A percentile compares a stretch with the other conserved stretches of the same genome.
phyloP scores from a whole-genome alignment of 2,113 vertebrate genomes.

The Channa maculata region DNA sequence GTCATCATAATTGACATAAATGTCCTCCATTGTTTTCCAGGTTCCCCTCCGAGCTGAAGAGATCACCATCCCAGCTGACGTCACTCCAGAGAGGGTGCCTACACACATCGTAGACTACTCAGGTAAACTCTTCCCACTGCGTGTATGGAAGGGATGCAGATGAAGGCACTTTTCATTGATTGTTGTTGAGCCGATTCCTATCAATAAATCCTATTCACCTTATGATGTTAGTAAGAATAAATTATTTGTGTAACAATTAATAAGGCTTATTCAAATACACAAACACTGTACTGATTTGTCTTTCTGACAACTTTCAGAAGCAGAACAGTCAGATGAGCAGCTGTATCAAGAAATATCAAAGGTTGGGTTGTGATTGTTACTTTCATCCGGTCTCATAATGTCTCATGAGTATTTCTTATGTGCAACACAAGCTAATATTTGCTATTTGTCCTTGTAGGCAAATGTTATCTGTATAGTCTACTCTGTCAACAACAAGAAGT shows the following conservation, averaged over 20 bases:
- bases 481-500: conserved; percentile 98
- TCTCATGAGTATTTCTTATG: not conserved
- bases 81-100: conserved; percentile 97
- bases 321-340: conserved; percentile 96
- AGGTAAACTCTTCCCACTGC: conserved; percentile 78
- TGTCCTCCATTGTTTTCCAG: conserved; percentile 73
- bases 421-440: not conserved
- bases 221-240: not conserved
- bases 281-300: not conserved
- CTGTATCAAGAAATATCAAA: conserved; percentile 97
- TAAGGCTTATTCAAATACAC: not conserved
- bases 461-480: conserved; percentile 99
- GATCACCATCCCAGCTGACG: conserved; percentile 98
- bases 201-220: too few species aligned
- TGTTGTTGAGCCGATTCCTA: too few species aligned
- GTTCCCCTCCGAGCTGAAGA: conserved; percentile 97
- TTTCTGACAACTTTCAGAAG: conserved; percentile 83
- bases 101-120: conserved; percentile 99
- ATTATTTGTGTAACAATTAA: not conserved
- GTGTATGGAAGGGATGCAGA: not conserved
- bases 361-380: conserved; percentile 77
- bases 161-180: not conserved
- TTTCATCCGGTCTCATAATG: not conserved
- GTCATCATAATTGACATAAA: too few species aligned
- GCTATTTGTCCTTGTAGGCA: conserved; percentile 86